Conservation (phyloP, 2,888 invertebrate genomes). For the Drosophila flavopinicola region DNA sequence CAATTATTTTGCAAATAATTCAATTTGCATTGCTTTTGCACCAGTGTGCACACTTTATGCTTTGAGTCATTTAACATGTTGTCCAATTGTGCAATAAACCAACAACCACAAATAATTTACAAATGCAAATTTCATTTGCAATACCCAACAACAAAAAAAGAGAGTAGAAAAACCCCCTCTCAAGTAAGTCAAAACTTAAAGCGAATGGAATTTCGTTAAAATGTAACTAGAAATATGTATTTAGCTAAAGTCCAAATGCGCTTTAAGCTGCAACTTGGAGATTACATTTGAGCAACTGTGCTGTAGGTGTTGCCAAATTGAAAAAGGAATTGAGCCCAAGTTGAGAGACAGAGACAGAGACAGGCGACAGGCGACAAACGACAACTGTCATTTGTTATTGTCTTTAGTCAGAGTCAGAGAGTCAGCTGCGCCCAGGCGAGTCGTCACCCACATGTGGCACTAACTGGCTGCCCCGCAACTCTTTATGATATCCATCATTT, state of each 20-base stretch:
- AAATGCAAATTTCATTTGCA: slow-evolving; percentile 63
- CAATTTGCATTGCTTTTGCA: slow-evolving; percentile 9
- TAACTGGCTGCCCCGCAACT: background rate
- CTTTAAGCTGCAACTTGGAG: too few relatives aligned
- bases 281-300: background rate
- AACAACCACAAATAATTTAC: slow-evolving; percentile 52
- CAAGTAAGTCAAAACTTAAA: background rate
- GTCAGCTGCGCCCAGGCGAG: slow-evolving; percentile 32
- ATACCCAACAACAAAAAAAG: background rate
- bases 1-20: too few relatives aligned
- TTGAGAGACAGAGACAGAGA: slow-evolving; percentile 17
- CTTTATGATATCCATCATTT: slow-evolving; percentile 69
- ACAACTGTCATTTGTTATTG: slow-evolving; percentile 70
- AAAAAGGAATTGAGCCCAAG: slow-evolving; percentile 52
- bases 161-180: slow-evolving; percentile 9
- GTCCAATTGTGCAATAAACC: slow-evolving; percentile 69
- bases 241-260: too few relatives aligned
- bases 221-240: too few relatives aligned
- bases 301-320: slow-evolving; percentile 20
- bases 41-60: slow-evolving; percentile 51
- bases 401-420: slow-evolving; percentile 31
- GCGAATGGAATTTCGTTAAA: too few relatives aligned
- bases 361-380: slow-evolving; percentile 30
- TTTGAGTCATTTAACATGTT: slow-evolving; percentile 57
- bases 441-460: slow-evolving; percentile 47